Conservation (phyloP, 2,797 vertebrate genomes). For the Enteromius afrohamiltoni region DNA sequence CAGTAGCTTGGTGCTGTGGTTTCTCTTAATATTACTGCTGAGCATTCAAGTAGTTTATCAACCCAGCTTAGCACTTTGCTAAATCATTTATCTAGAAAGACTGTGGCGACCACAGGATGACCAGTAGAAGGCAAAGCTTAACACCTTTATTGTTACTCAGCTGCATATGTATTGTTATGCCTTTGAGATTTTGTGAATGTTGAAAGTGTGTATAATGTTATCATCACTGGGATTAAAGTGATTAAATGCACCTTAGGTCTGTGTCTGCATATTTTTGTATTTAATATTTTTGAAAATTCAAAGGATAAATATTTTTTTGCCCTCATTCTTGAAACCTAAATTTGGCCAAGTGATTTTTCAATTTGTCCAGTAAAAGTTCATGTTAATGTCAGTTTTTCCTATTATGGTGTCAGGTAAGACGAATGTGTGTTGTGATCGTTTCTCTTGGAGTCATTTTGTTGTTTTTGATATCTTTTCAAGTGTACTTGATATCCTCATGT, state of each 20-base stretch:
- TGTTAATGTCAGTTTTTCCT: background rate
- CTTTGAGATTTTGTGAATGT: slow-evolving; percentile 42
- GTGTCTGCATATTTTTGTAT: slow-evolving; percentile 1
- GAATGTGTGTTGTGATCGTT: background rate
- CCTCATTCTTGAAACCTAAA: background rate
- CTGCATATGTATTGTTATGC: slow-evolving; percentile 31
- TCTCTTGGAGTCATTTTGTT: background rate
- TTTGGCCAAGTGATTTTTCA: background rate
- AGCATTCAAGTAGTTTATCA: background rate
- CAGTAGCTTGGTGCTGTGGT: slow-evolving; percentile 8
- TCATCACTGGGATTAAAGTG: slow-evolving; percentile 27
- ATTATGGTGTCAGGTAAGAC: background rate
- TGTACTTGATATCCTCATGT: background rate
- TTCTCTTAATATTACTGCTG: slow-evolving; percentile 11
- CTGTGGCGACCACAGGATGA: background rate
- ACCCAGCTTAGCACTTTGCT: background rate
- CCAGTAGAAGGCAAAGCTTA: background rate
- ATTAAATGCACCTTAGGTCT: slow-evolving; percentile 34
- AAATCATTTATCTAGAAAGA: background rate
- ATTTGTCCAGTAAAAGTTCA: background rate
- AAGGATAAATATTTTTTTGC: background rate
- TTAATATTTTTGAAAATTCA: background rate
- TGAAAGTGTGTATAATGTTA: slow-evolving; percentile 11
- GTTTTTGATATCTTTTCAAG: background rate
- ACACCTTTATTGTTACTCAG: slow-evolving; percentile 15